A percentile compares a stretch with the other conserved stretches of the same genome.
Conservation (phyloP, 2,113 vertebrate species). For the Grantiella picta region DNA sequence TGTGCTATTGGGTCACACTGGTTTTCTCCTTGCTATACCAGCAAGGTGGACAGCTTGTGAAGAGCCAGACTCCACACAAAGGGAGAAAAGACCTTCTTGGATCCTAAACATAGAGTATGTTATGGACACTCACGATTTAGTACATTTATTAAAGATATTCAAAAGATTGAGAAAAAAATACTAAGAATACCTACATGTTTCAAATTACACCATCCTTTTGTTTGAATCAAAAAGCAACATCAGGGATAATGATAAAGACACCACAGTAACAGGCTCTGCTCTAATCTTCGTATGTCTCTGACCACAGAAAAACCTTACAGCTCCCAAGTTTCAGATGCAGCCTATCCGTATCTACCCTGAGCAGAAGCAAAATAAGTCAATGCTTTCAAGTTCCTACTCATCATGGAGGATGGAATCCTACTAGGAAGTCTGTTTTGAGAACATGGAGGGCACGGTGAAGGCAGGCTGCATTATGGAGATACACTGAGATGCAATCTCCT, state of each 20-base stretch:
- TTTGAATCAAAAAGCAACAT: background rate
- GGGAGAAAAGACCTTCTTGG: background rate
- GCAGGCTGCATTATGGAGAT: background rate
- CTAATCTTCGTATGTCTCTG: background rate
- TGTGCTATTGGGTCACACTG: background rate
- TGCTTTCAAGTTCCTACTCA: background rate
- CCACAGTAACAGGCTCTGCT: background rate
- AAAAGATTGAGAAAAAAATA: background rate
- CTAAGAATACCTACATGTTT: background rate
- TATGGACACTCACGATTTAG: background rate
- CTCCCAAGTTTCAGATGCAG: background rate
- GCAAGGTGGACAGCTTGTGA: background rate
- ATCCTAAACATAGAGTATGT: background rate
- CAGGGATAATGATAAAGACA: background rate
- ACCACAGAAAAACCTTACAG: background rate
- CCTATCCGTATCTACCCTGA: background rate
- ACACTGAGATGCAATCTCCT: background rate
- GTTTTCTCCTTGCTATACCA: background rate
- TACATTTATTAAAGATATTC: background rate
- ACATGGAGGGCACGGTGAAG: background rate
- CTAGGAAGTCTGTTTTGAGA: background rate
- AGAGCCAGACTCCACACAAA: background rate
- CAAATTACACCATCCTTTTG: background rate
- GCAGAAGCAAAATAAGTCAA: background rate
- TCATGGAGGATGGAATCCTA: background rate